Evolutionary conservation across 2,888 invertebrate species (phyloP), one percentile per base, ranked within the genome.

Genomic region (Macrosoma leucophasiata): DNA sequence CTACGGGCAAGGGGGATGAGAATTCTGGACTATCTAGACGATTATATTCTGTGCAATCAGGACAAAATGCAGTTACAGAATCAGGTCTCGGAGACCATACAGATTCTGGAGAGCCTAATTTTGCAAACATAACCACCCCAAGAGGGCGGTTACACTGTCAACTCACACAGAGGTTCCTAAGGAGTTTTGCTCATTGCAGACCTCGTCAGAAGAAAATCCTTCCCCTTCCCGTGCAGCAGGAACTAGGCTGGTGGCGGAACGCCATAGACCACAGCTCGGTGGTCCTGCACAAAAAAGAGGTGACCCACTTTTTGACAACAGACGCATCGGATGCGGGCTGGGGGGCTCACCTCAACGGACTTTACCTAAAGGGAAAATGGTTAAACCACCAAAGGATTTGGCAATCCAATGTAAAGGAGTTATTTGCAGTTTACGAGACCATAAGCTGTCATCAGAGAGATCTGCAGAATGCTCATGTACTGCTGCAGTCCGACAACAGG

Each of bases 11-110:
- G 9, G 22, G 50, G 47, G 2, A 33, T 55, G 6, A 30, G 52
- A 18, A 36, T 52, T 0, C n/a, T 52, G 9, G 49, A 50, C 1
- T 55, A 46, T n/a, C 34, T 49, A 2, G 43, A 53, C 47, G 50
- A 51, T 15, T 46, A 39, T 20, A 11, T 45, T n/a, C 14, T 33
- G 13, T 10, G 9, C 14, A 19, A 33, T 21, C 20, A 33, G 24
- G 22, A 33, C 27, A n/a, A 17, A 7, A 17, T 17, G 17, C 17
- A 17, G 4, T 17, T 17, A 17, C 7, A 5, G n/a, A 5, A 4
- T 17, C 17, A 17, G 17, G 17, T 17, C 7, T 4, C 17, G 17
- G 17, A 17, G 7, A 17, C 17, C 4, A 4, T 17, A 22, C 41
- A 31, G 3, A 18, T 43, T 3, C 13, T 30, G 10, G 13, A 19